phyloP scores from a whole-genome alignment of 2,888 invertebrate species.

The Lithophane leautieri region DNA sequence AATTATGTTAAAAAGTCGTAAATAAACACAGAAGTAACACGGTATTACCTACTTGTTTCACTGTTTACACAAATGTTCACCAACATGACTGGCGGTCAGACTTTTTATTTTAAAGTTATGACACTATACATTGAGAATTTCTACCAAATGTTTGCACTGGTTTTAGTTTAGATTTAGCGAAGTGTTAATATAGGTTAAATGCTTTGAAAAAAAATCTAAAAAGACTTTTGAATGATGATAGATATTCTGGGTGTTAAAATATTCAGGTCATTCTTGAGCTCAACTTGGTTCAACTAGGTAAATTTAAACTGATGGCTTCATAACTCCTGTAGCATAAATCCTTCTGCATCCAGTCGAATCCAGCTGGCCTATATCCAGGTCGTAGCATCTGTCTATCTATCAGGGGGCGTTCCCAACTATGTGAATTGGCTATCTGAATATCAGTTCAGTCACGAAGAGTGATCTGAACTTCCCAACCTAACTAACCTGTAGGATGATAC shows the following conservation, averaged over 20 bases:
- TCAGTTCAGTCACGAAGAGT: background rate
- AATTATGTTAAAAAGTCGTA: constrained; percentile 22
- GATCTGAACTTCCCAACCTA: background rate
- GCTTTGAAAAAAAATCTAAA: constrained; percentile 2
- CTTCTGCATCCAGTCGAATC: background rate
- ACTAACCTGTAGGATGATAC: background rate
- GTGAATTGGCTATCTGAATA: constrained; percentile 1
- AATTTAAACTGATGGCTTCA: background rate
- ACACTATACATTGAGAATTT: constrained; percentile 45
- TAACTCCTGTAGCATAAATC: background rate
- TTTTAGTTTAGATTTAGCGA: constrained; percentile 7
- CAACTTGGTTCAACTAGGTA: background rate
- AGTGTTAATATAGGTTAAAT: constrained; percentile 40
- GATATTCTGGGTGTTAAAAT: constrained; percentile 7
- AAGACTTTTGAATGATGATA: constrained; percentile 22
- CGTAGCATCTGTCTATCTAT: background rate
- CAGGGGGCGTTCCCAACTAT: background rate
- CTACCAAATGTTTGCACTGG: constrained; percentile 24
- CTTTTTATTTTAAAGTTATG: constrained; percentile 44
- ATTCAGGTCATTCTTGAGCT: constrained; percentile 26
- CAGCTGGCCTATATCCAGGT: background rate
- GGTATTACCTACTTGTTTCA: constrained; percentile 21
- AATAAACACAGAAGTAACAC: constrained; percentile 16
- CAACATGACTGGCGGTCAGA: constrained; percentile 28
- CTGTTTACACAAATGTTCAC: constrained; percentile 54